phyloP scores from a whole-genome alignment of 1,140 invertebrate genomes.

The Drosophila takahashii region DNA sequence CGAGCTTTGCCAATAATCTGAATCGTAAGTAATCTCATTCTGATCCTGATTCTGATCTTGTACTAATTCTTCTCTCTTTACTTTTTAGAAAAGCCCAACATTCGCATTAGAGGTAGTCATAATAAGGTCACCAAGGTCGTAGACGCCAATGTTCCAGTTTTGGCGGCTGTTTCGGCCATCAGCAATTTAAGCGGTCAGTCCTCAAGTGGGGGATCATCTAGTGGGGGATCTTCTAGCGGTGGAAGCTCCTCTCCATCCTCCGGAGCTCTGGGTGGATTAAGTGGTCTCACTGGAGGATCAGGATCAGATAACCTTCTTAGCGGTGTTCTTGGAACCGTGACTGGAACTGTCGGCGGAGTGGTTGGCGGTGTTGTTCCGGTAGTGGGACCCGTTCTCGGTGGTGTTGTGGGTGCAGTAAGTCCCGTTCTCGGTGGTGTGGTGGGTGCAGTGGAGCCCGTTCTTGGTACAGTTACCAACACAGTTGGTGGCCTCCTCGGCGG shows the following conservation, averaged over 20 bases:
- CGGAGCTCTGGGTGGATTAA: not conserved
- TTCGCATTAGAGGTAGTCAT: slow-evolving; percentile 1
- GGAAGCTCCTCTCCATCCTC: not conserved
- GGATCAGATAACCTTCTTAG: slow-evolving; percentile 1
- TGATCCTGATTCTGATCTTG: not conserved
- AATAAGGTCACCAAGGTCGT: slow-evolving; percentile 2
- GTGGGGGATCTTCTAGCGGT: not conserved
- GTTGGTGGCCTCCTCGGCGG: not conserved
- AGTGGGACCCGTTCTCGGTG: not conserved
- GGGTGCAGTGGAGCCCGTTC: not conserved
- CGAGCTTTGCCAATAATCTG: not conserved
- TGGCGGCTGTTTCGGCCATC: slow-evolving; percentile 4
- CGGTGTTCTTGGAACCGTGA: not conserved
- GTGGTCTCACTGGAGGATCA: slow-evolving; percentile 2
- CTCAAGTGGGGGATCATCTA: not conserved
- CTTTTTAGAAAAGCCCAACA: not conserved
- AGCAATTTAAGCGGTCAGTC: not conserved
- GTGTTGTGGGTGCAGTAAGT: not conserved
- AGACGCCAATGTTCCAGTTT: not conserved
- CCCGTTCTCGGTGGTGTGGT: not conserved
- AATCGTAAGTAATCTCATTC: not conserved
- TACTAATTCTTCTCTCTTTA: not conserved
- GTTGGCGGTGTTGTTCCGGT: not conserved
- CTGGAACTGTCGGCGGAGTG: not conserved
- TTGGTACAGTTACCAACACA: not conserved